These are phyloP conservation scores for Anarsia innoxiella DNA, from an alignment of 2,888 invertebrate species.

Conservation along the genomic window DNA sequence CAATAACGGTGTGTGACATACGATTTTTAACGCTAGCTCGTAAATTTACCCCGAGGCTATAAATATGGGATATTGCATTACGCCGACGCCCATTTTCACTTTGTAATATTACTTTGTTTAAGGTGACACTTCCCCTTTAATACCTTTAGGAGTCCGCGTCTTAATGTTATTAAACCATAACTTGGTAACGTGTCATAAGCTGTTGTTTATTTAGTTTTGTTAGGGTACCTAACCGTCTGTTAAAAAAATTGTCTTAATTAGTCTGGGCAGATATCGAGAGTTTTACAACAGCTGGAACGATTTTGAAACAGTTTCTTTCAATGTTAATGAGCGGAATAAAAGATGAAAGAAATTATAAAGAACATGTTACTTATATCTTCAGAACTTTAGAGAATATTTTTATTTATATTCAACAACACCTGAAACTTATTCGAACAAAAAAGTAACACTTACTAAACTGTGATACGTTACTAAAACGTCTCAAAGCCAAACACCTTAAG, in stretches of 20 bases:
- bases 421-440: background rate
- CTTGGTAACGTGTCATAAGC: background rate
- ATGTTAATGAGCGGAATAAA: background rate
- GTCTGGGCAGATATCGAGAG: background rate
- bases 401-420: background rate
- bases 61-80: slow-evolving; percentile 19
- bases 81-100: slow-evolving; percentile 16
- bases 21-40: slow-evolving; percentile 17
- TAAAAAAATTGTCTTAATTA: background rate
- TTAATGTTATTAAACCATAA: background rate
- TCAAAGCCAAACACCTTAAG: too few relatives aligned
- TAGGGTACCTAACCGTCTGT: too few relatives aligned
- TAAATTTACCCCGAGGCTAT: slow-evolving; percentile 16
- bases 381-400: background rate
- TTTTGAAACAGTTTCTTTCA: background rate
- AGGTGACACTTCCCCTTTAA: slow-evolving; percentile 13
- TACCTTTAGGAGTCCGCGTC: slow-evolving; percentile 3
- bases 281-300: background rate
- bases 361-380: background rate
- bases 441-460: too few relatives aligned
- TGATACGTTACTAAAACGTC: background rate
- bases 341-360: background rate
- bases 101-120: slow-evolving; percentile 14
- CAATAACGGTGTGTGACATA: slow-evolving; percentile 11
- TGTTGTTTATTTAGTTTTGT: too few relatives aligned